Evolutionary conservation across 2,888 invertebrate genomes (phyloP).

Genomic region (Hylaea fasciaria): DNA sequence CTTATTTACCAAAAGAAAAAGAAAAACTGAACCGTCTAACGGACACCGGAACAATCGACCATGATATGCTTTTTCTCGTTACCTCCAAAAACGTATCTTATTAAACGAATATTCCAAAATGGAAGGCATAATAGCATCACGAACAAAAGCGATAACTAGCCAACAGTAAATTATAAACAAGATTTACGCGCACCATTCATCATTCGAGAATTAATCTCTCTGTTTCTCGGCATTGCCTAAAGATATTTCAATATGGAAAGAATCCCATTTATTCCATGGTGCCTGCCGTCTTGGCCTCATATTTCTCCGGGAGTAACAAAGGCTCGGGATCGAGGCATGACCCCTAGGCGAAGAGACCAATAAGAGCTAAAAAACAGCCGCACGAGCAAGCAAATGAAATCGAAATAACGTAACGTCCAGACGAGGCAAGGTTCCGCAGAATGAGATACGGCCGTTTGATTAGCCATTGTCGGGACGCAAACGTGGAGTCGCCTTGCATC

Average conservation of each 20-base stretch:
- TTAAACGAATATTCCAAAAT: slow-evolving; percentile 47
- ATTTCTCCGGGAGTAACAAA: slow-evolving; percentile 80
- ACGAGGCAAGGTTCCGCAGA: slow-evolving; percentile 69
- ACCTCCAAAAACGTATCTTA: slow-evolving; percentile 43
- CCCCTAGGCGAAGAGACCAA: slow-evolving; percentile 66
- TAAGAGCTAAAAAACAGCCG: slow-evolving; percentile 69
- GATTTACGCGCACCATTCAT: slow-evolving; percentile 75
- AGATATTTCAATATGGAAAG: slow-evolving; percentile 82
- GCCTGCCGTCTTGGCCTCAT: slow-evolving; percentile 72
- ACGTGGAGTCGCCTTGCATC: slow-evolving; percentile 59
- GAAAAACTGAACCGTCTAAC: slow-evolving; percentile 59
- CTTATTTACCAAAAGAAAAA: slow-evolving; percentile 60
- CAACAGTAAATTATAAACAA: slow-evolving; percentile 72
- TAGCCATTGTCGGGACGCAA: slow-evolving; percentile 76
- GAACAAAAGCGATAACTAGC: slow-evolving; percentile 70
- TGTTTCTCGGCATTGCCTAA: slow-evolving; percentile 67
- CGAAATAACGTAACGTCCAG: slow-evolving; percentile 79
- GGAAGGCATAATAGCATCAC: slow-evolving; percentile 47
- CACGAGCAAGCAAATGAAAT: slow-evolving; percentile 84
- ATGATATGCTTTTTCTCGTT: slow-evolving; percentile 60
- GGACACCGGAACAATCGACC: slow-evolving; percentile 64
- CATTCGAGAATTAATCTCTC: slow-evolving; percentile 73
- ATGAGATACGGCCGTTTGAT: slow-evolving; percentile 83
- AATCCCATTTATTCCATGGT: slow-evolving; percentile 74
- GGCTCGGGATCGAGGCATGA: slow-evolving; percentile 73